Evolutionary conservation across 2,113 vertebrate species (phyloP).

Genomic region (Conger conger): DNA sequence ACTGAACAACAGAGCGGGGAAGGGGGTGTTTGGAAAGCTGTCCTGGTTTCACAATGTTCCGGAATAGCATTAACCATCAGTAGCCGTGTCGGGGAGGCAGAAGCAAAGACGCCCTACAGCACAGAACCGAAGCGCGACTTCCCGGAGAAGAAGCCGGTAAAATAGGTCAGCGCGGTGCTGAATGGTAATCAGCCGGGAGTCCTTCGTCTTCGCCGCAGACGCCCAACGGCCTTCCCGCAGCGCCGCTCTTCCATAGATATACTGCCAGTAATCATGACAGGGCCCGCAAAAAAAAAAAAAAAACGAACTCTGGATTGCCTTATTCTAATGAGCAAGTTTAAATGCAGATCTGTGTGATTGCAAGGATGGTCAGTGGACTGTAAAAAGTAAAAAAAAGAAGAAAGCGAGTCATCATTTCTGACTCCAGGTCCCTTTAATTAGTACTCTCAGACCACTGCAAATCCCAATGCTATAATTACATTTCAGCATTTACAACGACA

Average conservation of each 20-base stretch:
- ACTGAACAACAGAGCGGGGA: conserved; percentile 29
- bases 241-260: not conserved
- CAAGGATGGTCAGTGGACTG: not conserved
- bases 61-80: conserved; percentile 35
- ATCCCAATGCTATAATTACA: too few relatives aligned
- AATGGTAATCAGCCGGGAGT: conserved; percentile 51
- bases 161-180: conserved; percentile 58
- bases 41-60: conserved; percentile 38
- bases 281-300: not conserved
- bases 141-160: conserved; percentile 46
- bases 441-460: too few relatives aligned
- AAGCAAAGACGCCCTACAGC: conserved; percentile 48
- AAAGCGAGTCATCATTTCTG: too few relatives aligned
- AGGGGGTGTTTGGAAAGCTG: not conserved
- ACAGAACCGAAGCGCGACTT: conserved; percentile 46
- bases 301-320: conserved; percentile 1
- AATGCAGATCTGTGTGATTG: not conserved
- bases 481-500: too few relatives aligned
- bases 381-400: too few relatives aligned
- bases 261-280: not conserved
- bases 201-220: conserved; percentile 27
- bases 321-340: not conserved
- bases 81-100: conserved; percentile 49
- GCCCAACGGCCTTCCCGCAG: not conserved
- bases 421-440: too few relatives aligned